phyloP scores from a whole-genome alignment of 2,888 invertebrate genomes.

The Calephelis perditalis region DNA sequence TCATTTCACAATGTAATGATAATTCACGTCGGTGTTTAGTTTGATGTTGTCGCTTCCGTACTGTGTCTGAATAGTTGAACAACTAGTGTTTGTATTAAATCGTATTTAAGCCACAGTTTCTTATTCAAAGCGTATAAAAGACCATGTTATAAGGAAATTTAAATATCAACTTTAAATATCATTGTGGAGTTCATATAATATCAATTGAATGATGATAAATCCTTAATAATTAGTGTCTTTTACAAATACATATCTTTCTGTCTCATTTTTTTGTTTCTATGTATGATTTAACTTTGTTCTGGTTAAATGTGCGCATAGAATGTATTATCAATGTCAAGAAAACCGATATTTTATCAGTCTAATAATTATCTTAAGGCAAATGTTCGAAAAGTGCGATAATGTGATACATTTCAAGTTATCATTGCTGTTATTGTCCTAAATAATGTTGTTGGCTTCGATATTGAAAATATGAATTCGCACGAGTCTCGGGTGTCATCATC shows the following conservation, averaged over 20 bases:
- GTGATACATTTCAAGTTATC: slow-evolving; percentile 27
- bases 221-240: slow-evolving; percentile 46
- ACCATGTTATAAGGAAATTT: slow-evolving; percentile 35
- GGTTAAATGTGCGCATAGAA: slow-evolving; percentile 3
- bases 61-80: slow-evolving; percentile 55
- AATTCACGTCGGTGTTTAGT: slow-evolving; percentile 61
- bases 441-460: slow-evolving; percentile 33
- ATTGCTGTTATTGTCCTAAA: slow-evolving; percentile 23
- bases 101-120: slow-evolving; percentile 40
- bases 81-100: slow-evolving; percentile 52
- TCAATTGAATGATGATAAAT: slow-evolving; percentile 19
- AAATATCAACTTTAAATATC: background rate
- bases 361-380: slow-evolving; percentile 20
- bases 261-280: slow-evolving; percentile 44
- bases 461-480: slow-evolving; percentile 32
- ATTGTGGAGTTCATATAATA: background rate
- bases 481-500: slow-evolving; percentile 38
- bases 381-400: slow-evolving; percentile 37
- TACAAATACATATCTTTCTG: slow-evolving; percentile 67
- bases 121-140: slow-evolving; percentile 42
- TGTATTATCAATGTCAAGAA: background rate
- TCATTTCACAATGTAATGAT: slow-evolving; percentile 41
- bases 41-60: slow-evolving; percentile 69
- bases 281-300: background rate
- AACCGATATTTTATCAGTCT: slow-evolving; percentile 8